Evolutionary conservation across 2,113 vertebrate genomes (phyloP).

Genomic region (Oplegnathus fasciatus): DNA sequence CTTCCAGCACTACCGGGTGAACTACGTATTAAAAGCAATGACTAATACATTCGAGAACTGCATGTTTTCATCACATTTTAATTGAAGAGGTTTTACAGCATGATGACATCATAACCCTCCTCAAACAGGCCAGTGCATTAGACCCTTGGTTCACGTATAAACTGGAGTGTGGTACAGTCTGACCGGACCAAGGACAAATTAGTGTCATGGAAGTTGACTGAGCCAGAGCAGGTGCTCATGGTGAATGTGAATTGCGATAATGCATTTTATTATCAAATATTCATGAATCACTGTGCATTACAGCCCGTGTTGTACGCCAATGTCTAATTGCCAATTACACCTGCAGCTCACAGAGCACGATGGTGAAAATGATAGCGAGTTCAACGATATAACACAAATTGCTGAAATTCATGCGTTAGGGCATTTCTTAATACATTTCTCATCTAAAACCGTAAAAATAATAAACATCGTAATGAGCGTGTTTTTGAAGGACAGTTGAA

Average conservation of each 20-base stretch:
- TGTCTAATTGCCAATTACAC: constrained; percentile 72
- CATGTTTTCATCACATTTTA: constrained; percentile 31
- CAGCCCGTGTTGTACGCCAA: constrained; percentile 1
- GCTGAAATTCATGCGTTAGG: neutral
- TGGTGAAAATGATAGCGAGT: constrained; percentile 10
- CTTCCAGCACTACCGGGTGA: neutral
- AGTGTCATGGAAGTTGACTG: constrained; percentile 50
- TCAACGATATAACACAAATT: neutral
- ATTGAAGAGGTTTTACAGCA: constrained; percentile 22
- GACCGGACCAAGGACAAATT: constrained; percentile 62
- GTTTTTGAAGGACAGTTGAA: constrained; percentile 32
- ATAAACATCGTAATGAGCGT: constrained; percentile 16
- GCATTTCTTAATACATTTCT: neutral
- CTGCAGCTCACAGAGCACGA: constrained; percentile 44
- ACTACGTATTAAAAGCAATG: constrained; percentile 11
- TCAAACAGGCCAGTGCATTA: neutral
- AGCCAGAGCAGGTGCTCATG: constrained; percentile 51
- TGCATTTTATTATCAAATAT: constrained; percentile 74
- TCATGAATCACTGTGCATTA: constrained; percentile 67
- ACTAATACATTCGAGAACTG: constrained; percentile 30
- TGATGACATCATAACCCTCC: constrained; percentile 33
- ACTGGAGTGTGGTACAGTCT: constrained; percentile 9
- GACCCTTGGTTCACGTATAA: constrained; percentile 18
- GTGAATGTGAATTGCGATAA: constrained; percentile 59
- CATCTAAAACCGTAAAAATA: neutral